Base-by-base conservation (phyloP, 2,113 vertebrate species). In the Nanorana parkeri region DNA sequence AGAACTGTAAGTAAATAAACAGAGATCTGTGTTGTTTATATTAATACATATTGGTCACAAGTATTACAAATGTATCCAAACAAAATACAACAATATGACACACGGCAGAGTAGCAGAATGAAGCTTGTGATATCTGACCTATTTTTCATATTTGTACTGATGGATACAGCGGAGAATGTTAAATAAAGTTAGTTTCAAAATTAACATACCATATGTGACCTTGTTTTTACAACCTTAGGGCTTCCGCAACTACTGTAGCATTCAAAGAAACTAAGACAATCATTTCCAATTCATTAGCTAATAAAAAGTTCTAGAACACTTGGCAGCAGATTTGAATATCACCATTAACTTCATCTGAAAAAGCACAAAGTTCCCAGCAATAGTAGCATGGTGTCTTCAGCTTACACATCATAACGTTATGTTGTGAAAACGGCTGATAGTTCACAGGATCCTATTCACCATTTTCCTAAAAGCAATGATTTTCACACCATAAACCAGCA, bases 221-320 rank as follows among this genome's bases (percentile, higher is more conserved):
- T 26, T 73, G 72, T 86, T 73, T 32, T 73, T 74, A 82, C 65
- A 79, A 86, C 80, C 80, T 82, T 56, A 67, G 80, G 80, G 80
- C 80, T 82, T 82, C 72, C 54, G 69, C 28, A 74, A 82, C 60
- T 82, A 82, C 69, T 66, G 80, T 65, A 74, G 71, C 69, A 82
- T 56, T 75, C 69, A 82, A 75, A 75, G 71, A 74, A 72, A 75
- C 65, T 74, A 66, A 75, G 69, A 54, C 47, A 56, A 65, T 74
- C 60, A 66, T 82, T 75, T 82, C 51, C 61, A 82, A 74, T 74
- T 66, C 69, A 82, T 82, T 73, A 81, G 68, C 32, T 81, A 81
- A 81, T 81, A 64, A 29, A 66, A 73, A 73, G 68, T 80, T 80
- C 54, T 13, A 80, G 55, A n/a, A 68, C 16, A 80, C 24, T 56